Evolutionary conservation across 2,113 vertebrate genomes (phyloP).

Genomic region (Coreoperca whiteheadi): DNA sequence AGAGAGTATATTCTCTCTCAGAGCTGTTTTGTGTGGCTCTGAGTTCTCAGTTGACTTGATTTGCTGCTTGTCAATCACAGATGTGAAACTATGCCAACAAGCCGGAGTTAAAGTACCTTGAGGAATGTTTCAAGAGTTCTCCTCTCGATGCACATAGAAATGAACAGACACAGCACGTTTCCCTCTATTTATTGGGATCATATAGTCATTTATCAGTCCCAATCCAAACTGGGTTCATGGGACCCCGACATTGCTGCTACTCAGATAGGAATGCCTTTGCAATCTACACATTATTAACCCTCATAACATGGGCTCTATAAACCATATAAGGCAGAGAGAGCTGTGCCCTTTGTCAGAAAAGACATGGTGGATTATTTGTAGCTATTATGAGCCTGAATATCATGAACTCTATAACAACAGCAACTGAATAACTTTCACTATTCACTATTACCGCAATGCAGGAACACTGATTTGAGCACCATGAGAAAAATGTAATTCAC

Average conservation of each 20-base stretch:
- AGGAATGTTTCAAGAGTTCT: neutral
- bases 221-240: slow-evolving; percentile 15
- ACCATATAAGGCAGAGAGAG: too few species aligned
- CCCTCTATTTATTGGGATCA: slow-evolving; percentile 10
- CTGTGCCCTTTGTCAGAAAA: neutral
- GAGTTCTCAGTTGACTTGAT: neutral
- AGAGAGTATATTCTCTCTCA: neutral
- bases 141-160: neutral
- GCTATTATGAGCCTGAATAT: neutral
- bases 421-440: neutral
- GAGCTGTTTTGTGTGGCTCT: neutral
- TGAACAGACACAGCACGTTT: neutral
- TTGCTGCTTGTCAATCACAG: neutral
- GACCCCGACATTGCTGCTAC: neutral
- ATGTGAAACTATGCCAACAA: slow-evolving; percentile 6
- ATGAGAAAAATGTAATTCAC: neutral
- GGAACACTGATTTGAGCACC: neutral
- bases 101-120: neutral
- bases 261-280: neutral
- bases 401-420: neutral
- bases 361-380: neutral
- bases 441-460: neutral
- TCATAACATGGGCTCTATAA: too few species aligned
- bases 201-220: neutral
- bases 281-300: slow-evolving; percentile 9